phyloP scores from a whole-genome alignment of 30 jellyfish, hydroid and myxozoan genomes.

The Calvadosia cruxmelitensis region DNA sequence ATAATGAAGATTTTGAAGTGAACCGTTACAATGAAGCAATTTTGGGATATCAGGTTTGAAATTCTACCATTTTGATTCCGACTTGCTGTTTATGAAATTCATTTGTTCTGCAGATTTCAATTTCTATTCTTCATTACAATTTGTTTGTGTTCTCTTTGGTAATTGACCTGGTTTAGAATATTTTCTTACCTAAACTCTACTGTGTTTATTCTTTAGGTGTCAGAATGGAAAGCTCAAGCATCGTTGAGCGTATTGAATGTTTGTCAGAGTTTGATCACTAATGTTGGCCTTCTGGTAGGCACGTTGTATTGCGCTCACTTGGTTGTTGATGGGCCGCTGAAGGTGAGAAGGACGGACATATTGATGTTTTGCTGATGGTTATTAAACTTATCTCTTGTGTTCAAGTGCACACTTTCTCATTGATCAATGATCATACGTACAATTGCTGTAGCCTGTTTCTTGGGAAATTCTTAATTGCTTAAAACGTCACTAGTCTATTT shows the following conservation, averaged over 20 bases:
- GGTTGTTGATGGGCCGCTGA: constrained; percentile 38
- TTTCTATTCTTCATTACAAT: background rate
- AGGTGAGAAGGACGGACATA: too few species aligned
- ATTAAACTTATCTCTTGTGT: too few species aligned
- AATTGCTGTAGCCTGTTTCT: background rate
- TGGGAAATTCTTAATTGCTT: too few species aligned
- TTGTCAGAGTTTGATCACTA: constrained; percentile 61
- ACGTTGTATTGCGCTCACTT: constrained; percentile 72
- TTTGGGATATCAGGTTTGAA: constrained; percentile 55
- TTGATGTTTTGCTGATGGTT: too few species aligned
- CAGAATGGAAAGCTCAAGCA: constrained; percentile 60
- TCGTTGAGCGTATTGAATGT: constrained; percentile 62
- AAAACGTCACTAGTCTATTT: too few species aligned
- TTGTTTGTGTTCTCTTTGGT: background rate
- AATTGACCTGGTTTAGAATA: too few species aligned
- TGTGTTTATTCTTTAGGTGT: constrained; percentile 32
- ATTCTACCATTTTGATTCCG: background rate
- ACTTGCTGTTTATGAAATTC: background rate
- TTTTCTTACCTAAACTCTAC: too few species aligned
- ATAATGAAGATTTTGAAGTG: constrained; percentile 80
- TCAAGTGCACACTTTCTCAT: background rate
- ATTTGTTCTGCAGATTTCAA: background rate
- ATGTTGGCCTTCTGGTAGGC: constrained; percentile 66
- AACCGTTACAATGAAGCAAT: constrained; percentile 58
- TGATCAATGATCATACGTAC: background rate